Percentiles rank a stretch among this genome's conserved stretches.
phyloP scores from a whole-genome alignment of 2,888 invertebrate genomes.

The Peribatodes rhomboidaria region DNA sequence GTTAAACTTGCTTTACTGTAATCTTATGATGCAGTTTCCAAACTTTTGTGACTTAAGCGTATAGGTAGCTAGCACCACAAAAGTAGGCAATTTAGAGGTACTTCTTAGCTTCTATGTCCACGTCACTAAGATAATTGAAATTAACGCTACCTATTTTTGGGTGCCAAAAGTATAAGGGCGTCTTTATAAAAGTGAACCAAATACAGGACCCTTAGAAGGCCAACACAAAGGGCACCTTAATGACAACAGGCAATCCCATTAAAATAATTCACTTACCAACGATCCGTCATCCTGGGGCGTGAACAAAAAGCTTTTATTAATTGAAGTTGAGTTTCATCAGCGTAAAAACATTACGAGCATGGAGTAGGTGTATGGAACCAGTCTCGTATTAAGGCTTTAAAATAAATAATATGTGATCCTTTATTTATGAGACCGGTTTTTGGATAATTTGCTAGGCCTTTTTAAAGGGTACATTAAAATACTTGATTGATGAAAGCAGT shows the following conservation, averaged over 20 bases:
- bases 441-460: not conserved
- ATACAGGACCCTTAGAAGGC: not conserved
- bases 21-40: too few species aligned
- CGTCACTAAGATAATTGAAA: too few species aligned
- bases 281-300: conserved; percentile 84
- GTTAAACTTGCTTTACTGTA: too few species aligned
- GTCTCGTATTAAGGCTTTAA: conserved; percentile 19
- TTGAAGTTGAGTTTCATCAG: conserved; percentile 48
- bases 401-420: not conserved
- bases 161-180: not conserved
- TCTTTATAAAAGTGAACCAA: not conserved
- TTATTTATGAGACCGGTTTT: conserved; percentile 1
- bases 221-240: conserved; percentile 14
- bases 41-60: too few species aligned
- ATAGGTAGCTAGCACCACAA: too few species aligned
- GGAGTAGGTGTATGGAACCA: conserved; percentile 20
- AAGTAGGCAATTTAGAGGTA: too few species aligned
- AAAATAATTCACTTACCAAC: conserved; percentile 76
- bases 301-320: conserved; percentile 71
- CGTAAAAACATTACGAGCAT: conserved; percentile 45
- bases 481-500: not conserved
- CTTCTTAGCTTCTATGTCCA: too few species aligned
- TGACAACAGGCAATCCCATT: conserved; percentile 27
- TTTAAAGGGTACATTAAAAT: not conserved
- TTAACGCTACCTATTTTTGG: not conserved